Percentiles rank a stretch among this genome's conserved stretches.
phyloP scores from a whole-genome alignment of 2,113 vertebrate species.

The Polyodon spathula region DNA sequence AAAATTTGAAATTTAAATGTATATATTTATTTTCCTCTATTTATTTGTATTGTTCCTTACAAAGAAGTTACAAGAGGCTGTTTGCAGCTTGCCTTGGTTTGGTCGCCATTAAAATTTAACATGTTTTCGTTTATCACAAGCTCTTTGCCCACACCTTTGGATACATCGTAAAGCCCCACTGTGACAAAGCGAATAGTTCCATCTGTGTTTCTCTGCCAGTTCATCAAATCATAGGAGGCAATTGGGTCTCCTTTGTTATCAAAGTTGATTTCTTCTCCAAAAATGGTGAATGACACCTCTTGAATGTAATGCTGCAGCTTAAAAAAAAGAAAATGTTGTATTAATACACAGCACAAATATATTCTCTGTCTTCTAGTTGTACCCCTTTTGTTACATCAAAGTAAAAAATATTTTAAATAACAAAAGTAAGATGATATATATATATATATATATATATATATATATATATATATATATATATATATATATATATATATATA shows the following conservation, averaged over 20 bases:
- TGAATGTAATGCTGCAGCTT: conserved; percentile 55
- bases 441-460: too few relatives aligned
- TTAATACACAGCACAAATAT: not conserved
- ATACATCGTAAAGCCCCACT: conserved; percentile 56
- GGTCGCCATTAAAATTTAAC: conserved; percentile 49
- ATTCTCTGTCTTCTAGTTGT: not conserved
- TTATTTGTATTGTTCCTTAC: not conserved
- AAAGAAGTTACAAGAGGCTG: conserved; percentile 12
- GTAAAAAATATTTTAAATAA: too few relatives aligned
- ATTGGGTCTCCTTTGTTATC: conserved; percentile 55
- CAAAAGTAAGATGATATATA: too few relatives aligned
- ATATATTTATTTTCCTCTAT: not conserved
- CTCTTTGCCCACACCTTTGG: conserved; percentile 42
- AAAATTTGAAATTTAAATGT: too few relatives aligned
- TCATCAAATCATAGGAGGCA: conserved; percentile 59
- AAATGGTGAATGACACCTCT: conserved; percentile 46
- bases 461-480: too few relatives aligned
- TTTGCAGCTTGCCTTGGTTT: conserved; percentile 57
- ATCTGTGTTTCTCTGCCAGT: conserved; percentile 49
- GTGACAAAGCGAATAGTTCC: conserved; percentile 48
- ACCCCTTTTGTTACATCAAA: too few relatives aligned
- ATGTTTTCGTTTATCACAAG: conserved; percentile 47
- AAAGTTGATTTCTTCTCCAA: conserved; percentile 52
- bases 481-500: too few relatives aligned
- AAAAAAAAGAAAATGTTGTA: conserved; percentile 11